phyloP scores from a whole-genome alignment of 2,113 vertebrate genomes.

The Psammodynastes pulverulentus region DNA sequence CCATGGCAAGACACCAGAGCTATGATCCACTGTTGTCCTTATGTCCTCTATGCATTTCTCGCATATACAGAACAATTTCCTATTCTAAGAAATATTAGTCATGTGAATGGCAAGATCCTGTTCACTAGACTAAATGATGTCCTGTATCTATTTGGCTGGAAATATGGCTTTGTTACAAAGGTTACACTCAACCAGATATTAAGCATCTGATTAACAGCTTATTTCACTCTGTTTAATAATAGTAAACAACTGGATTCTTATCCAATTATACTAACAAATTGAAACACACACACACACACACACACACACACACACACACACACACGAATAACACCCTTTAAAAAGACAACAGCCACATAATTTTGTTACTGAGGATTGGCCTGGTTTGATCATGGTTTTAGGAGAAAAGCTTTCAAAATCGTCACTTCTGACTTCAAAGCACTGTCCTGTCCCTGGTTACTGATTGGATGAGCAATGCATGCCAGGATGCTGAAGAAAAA shows the following conservation, averaged over 20 bases:
- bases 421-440: background rate
- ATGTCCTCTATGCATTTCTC: background rate
- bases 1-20: conserved; percentile 40
- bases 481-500: background rate
- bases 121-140: background rate
- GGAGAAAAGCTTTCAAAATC: background rate
- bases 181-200: background rate
- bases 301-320: too few species aligned
- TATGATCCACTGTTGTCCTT: background rate
- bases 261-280: background rate
- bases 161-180: background rate
- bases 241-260: background rate
- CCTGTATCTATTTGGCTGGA: conserved; percentile 6
- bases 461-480: background rate
- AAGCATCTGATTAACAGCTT: background rate
- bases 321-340: background rate
- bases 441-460: background rate
- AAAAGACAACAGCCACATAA: background rate
- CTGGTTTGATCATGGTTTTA: background rate
- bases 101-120: conserved; percentile 29
- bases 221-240: background rate
- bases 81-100: conserved; percentile 1
- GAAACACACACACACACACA: too few species aligned
- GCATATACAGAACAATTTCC: background rate
- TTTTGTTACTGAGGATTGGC: background rate